phyloP scores from a whole-genome alignment of 2,113 vertebrate genomes.

The Otus sunia region DNA sequence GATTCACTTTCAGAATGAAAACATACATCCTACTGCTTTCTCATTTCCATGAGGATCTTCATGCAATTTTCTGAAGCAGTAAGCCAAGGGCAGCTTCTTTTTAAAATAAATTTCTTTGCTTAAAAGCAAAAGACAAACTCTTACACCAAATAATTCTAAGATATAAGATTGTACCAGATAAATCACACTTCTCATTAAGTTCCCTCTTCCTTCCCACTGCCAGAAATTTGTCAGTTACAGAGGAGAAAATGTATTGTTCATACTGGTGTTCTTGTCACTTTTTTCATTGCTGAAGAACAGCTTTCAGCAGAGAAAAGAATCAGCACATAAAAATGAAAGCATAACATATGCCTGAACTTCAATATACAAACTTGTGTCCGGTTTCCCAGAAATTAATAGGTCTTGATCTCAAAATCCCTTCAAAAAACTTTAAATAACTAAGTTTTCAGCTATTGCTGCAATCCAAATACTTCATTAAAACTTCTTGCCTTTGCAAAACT shows the following conservation, averaged over 20 bases:
- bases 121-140: background rate
- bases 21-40: background rate
- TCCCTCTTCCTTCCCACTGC: background rate
- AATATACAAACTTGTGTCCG: background rate
- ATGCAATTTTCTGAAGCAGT: background rate
- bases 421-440: background rate
- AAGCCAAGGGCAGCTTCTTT: background rate
- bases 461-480: constrained; percentile 25
- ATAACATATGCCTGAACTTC: background rate
- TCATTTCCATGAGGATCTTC: background rate
- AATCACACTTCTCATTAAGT: background rate
- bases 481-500: background rate
- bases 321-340: background rate
- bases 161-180: background rate
- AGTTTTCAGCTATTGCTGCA: background rate
- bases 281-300: background rate
- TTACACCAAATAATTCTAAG: background rate
- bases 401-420: background rate
- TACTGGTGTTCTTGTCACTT: background rate
- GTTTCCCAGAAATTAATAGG: background rate
- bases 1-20: background rate
- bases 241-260: background rate
- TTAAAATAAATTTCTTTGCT: background rate
- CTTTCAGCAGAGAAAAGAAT: background rate
- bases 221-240: background rate